A percentile compares a stretch with the other conserved stretches of the same genome.
These are phyloP conservation scores for Craniophora ligustri DNA, from an alignment of 2,888 invertebrate genomes.

Conservation along the genomic window DNA sequence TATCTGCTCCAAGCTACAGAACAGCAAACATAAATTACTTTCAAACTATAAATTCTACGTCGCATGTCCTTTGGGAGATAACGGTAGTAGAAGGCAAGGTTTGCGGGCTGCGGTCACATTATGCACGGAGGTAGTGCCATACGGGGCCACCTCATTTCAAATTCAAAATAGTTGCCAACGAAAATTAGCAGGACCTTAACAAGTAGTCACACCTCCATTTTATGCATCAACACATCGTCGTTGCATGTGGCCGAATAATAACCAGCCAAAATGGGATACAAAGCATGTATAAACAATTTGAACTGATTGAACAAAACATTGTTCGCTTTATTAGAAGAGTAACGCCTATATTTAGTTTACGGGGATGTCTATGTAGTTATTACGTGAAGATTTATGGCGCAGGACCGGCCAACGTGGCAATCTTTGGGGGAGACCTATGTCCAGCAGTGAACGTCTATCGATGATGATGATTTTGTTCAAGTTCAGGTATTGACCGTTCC, in stretches of 20 bases:
- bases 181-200: conserved; percentile 37
- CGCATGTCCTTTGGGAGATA: conserved; percentile 43
- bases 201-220: conserved; percentile 24
- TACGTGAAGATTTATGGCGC: too few relatives aligned
- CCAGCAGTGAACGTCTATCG: too few relatives aligned
- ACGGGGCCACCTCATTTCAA: conserved; percentile 48
- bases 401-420: too few relatives aligned
- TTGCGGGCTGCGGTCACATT: conserved; percentile 47
- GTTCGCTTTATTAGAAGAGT: conserved; percentile 19
- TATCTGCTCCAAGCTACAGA: not conserved
- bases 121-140: conserved; percentile 45
- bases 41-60: conserved; percentile 22
- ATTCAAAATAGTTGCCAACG: conserved; percentile 48
- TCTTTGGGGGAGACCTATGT: too few relatives aligned
- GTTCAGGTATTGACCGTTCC: too few relatives aligned
- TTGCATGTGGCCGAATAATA: conserved; percentile 27
- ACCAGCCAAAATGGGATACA: conserved; percentile 5
- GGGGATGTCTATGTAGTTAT: too few relatives aligned
- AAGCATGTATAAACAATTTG: conserved; percentile 7
- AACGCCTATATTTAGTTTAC: too few relatives aligned
- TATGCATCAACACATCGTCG: conserved; percentile 43
- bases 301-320: conserved; percentile 23
- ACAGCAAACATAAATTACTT: conserved; percentile 30
- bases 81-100: conserved; percentile 25
- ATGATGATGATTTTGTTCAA: too few relatives aligned